These are phyloP conservation scores for Xerus rutilus DNA, from an alignment of 2,797 vertebrate genomes.

Conservation along the genomic window DNA sequence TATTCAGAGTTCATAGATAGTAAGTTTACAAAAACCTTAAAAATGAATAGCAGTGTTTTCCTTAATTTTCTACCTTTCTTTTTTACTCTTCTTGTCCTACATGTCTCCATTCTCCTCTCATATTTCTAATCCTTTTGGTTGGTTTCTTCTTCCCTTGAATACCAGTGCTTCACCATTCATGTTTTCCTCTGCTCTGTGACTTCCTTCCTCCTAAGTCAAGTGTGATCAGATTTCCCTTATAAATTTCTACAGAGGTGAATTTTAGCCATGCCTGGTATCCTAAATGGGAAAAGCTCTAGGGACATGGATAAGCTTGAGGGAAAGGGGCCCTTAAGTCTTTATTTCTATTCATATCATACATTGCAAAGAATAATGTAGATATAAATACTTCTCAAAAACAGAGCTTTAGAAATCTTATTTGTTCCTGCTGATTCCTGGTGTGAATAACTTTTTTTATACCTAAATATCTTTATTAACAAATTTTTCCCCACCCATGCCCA, in stretches of 20 bases:
- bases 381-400: conserved; percentile 1
- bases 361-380: not conserved
- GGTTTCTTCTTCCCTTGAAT: conserved; percentile 8
- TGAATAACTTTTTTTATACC: conserved; percentile 12
- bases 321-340: not conserved
- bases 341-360: not conserved
- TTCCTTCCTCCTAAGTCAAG: not conserved
- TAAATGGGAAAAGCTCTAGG: not conserved
- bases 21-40: not conserved
- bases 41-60: not conserved
- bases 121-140: not conserved
- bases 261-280: not conserved
- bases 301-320: not conserved
- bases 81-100: not conserved
- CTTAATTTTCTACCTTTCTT: not conserved
- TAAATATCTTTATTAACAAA: not conserved
- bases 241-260: not conserved
- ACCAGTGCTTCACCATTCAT: not conserved
- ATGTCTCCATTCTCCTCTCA: not conserved
- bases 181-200: not conserved
- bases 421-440: not conserved
- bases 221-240: not conserved
- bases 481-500: not conserved
- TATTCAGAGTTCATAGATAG: not conserved
- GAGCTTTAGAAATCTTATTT: not conserved